A percentile compares a stretch with the other conserved stretches of the same genome.
Evolutionary conservation across 2,888 invertebrate genomes (phyloP).

Genomic region (Dioctria linearis): DNA sequence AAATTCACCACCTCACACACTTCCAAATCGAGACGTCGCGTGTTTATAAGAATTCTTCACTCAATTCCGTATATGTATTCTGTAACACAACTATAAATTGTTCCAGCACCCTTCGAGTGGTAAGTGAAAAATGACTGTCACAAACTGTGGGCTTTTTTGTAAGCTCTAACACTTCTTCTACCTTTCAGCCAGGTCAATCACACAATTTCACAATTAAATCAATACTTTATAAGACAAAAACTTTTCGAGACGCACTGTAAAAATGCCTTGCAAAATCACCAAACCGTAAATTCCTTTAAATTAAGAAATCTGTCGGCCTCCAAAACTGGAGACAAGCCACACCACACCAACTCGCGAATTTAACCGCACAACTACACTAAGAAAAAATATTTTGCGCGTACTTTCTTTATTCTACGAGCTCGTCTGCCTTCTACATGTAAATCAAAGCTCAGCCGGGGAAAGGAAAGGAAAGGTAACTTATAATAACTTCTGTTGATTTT

Average conservation of each 20-base stretch:
- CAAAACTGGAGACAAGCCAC: conserved; percentile 26
- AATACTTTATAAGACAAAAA: not conserved
- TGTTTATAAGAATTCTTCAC: not conserved
- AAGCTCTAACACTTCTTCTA: not conserved
- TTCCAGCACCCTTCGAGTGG: conserved; percentile 13
- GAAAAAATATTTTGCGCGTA: not conserved
- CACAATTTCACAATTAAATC: conserved; percentile 11
- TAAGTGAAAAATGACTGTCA: conserved; percentile 44
- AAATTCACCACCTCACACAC: conserved; percentile 29
- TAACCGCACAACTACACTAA: not conserved
- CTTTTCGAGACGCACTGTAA: not conserved
- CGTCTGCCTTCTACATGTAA: not conserved
- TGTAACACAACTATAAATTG: not conserved
- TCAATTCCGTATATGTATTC: not conserved
- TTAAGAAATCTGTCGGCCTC: conserved; percentile 2
- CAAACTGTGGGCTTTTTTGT: not conserved
- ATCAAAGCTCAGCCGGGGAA: too few species aligned
- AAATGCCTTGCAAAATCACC: not conserved
- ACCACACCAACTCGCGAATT: not conserved
- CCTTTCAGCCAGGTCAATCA: not conserved
- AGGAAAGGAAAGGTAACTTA: too few species aligned
- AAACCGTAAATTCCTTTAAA: not conserved
- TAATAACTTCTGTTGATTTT: too few species aligned
- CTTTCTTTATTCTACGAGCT: not conserved
- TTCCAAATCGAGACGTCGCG: not conserved